Base-by-base conservation (phyloP, 2,113 vertebrate genomes). In the Sialia sialis region DNA sequence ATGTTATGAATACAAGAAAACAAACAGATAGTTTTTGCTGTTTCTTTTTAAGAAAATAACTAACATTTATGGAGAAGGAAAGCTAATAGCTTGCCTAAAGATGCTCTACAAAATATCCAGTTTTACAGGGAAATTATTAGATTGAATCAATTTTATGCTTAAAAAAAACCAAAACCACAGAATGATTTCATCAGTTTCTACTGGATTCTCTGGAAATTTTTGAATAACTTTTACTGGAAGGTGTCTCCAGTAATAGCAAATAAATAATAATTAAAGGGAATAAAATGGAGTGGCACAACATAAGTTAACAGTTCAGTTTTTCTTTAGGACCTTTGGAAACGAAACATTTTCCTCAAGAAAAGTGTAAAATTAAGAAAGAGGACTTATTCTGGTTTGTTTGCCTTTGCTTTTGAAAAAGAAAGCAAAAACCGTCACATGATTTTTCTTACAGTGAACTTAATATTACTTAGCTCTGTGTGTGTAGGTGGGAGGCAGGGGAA, bases 131-230 rank as follows among this genome's bases (percentile, higher is more conserved):
- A 66, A 73, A 88, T 76, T 7, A 84, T 66, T 77, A 84, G 39
- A 52, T 30, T 70, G 36, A 90, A 86, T 86, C n/a, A 74, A 90
- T 77, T 88, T 76, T 59, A 46, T 48, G 23, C 18, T 87, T 22
- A 81, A 68, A 67, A 67, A 5, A 0, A 5, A 0, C 1, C 1
- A n/a, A n/a, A n/a, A n/a, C 2, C 4, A 48, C 2, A 44, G 44
- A 87, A 79, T 39, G 0, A 60, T 34, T 69, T 83, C 3, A n/a
- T 68, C 14, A 4, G 34, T 60, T 91, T 84, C 52, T 69, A 34
- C 23, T 74, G 46, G 4, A 84, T 62, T 13, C 16, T 69, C 78
- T 55, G 29, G 54, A 93, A 94, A 73, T 54, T 26, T 79, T n/a
- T 73, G 13, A 51, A 54, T 82, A 76, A 69, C 23, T 73, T 87